phyloP scores from a whole-genome alignment of 1,140 invertebrate genomes.

The Hermetia illucens region DNA sequence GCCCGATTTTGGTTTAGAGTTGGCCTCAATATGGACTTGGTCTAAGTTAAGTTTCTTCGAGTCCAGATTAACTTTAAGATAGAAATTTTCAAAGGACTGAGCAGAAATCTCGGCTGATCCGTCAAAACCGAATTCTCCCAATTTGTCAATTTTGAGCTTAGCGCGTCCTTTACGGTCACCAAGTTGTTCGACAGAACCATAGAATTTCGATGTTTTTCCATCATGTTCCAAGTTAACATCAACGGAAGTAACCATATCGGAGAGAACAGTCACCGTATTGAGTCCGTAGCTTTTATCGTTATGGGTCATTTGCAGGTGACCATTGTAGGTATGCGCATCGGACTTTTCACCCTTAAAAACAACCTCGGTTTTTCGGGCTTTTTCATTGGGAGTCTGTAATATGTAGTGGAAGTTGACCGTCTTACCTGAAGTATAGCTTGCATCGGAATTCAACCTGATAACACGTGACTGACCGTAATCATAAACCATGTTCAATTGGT shows the following conservation, averaged over 20 bases:
- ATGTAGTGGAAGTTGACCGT: conserved; percentile 6
- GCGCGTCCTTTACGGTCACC: conserved; percentile 40
- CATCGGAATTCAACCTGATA: too few species aligned
- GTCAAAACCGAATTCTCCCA: conserved; percentile 36
- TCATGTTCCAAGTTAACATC: too few species aligned
- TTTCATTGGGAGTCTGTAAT: conserved; percentile 35
- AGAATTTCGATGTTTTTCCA: conserved; percentile 35
- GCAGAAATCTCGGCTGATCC: conserved; percentile 38
- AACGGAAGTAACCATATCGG: too few species aligned
- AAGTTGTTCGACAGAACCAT: conserved; percentile 35
- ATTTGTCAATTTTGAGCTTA: conserved; percentile 35
- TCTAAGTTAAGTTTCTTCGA: conserved; percentile 48
- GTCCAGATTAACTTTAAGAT: conserved; percentile 44
- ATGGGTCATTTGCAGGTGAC: conserved; percentile 26
- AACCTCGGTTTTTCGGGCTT: conserved; percentile 38
- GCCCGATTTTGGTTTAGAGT: conserved; percentile 41
- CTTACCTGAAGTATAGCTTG: background rate
- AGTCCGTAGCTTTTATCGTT: conserved; percentile 37
- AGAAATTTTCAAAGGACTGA: conserved; percentile 46
- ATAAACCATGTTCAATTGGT: background rate
- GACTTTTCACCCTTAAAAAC: conserved; percentile 35
- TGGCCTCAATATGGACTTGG: conserved; percentile 46
- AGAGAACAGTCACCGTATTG: conserved; percentile 31
- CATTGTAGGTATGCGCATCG: conserved; percentile 32
- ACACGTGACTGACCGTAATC: background rate